These are phyloP conservation scores for Phrynocephalus versicolor DNA, from an alignment of 2,113 vertebrate genomes.

Conservation along the genomic window DNA sequence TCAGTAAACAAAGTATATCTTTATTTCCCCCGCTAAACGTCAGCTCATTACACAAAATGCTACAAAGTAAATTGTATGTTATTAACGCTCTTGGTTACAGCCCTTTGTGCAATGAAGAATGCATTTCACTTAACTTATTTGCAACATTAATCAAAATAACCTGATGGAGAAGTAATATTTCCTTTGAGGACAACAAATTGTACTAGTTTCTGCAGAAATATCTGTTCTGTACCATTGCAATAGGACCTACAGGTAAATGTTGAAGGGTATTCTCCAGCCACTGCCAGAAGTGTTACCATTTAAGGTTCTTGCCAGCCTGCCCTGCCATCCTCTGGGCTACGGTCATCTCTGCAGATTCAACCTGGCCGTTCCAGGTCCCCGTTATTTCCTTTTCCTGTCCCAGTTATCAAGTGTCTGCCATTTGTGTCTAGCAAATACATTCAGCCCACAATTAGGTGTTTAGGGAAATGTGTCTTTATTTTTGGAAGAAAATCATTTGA, in stretches of 20 bases:
- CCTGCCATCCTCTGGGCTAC: not conserved
- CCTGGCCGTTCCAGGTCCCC: not conserved
- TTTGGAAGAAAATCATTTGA: not conserved
- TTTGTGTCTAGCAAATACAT: no score
- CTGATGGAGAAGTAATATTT: slow-evolving; percentile 5
- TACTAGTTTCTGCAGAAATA: not conserved
- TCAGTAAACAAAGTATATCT: not conserved
- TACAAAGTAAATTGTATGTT: slow-evolving; percentile 19
- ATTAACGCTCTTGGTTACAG: not conserved
- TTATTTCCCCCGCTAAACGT: not conserved
- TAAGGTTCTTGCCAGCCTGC: not conserved
- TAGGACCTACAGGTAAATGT: not conserved
- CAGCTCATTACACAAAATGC: not conserved
- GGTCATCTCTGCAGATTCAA: not conserved
- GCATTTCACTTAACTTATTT: not conserved
- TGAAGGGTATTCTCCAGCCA: not conserved
- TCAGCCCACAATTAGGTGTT: no score
- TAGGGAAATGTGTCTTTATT: no score
- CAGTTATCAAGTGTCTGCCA: not conserved
- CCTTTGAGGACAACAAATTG: not conserved
- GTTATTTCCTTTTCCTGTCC: not conserved
- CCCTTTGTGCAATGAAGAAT: slow-evolving; percentile 22
- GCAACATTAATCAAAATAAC: not conserved
- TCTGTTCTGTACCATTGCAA: not conserved
- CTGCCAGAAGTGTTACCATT: not conserved